Evolutionary conservation across 2,888 invertebrate species (phyloP).

Genomic region (Cordilura impudica): DNA sequence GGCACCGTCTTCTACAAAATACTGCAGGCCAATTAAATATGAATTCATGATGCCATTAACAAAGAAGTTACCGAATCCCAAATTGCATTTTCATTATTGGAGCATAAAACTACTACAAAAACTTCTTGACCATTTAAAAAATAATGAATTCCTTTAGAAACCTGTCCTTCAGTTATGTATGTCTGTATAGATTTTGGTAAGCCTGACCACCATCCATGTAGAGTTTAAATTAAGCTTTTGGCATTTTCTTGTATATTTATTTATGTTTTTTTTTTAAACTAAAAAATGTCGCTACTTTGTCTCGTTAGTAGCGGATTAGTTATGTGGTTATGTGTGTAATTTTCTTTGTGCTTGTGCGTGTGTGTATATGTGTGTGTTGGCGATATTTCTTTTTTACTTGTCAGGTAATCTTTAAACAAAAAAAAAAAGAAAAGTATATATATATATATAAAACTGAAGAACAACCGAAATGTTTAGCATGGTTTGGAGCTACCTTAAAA

Average conservation of each 20-base stretch:
- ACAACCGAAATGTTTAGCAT: slow-evolving; percentile 10
- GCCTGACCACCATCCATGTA: not conserved
- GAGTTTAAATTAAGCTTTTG: slow-evolving; percentile 26
- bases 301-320: slow-evolving; percentile 59
- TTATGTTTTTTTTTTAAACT: not conserved
- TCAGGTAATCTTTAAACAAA: slow-evolving; percentile 38
- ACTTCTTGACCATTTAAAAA: too few species aligned
- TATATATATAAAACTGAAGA: slow-evolving; percentile 4
- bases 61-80: too few species aligned
- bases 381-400: not conserved
- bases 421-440: slow-evolving; percentile 15
- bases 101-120: too few species aligned
- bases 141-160: slow-evolving; percentile 10
- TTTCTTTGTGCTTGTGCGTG: slow-evolving; percentile 19
- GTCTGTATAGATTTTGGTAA: too few species aligned
- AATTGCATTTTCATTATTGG: too few species aligned
- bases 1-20: too few species aligned
- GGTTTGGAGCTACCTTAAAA: slow-evolving; percentile 3
- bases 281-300: slow-evolving; percentile 46
- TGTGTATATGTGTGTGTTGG: not conserved
- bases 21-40: too few species aligned
- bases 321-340: slow-evolving; percentile 47
- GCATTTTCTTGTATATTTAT: slow-evolving; percentile 6
- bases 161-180: not conserved
- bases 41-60: too few species aligned